phyloP scores from a whole-genome alignment of 2,797 vertebrate genomes.

The Denticeps clupeoides region DNA sequence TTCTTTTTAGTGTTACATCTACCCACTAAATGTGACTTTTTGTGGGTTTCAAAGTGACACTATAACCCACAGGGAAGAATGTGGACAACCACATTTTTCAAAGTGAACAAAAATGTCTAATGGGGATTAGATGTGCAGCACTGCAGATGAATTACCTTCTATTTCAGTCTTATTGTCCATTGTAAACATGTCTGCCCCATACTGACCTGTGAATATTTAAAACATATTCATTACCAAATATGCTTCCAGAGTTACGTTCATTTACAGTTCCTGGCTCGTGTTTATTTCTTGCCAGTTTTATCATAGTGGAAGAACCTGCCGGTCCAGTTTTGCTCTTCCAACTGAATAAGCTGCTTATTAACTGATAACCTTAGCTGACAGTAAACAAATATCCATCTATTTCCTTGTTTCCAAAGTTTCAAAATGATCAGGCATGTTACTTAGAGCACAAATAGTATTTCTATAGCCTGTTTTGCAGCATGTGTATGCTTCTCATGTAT shows the following conservation, averaged over 20 bases:
- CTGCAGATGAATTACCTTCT: constrained; percentile 27
- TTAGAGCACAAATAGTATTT: no score
- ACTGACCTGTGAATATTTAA: constrained; percentile 51
- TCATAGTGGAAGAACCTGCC: constrained; percentile 19
- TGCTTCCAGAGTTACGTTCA: neutral
- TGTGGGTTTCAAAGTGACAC: no score
- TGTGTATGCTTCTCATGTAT: neutral
- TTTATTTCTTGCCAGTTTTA: constrained; percentile 1
- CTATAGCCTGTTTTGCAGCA: neutral
- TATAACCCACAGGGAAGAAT: no score
- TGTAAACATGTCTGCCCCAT: constrained; percentile 60
- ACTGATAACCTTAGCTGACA: neutral
- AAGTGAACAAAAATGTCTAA: neutral
- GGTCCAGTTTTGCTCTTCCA: constrained; percentile 13
- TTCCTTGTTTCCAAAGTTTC: neutral
- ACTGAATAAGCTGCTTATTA: neutral
- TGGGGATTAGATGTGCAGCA: neutral
- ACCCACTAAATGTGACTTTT: no score
- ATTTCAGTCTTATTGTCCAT: constrained; percentile 74
- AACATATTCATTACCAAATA: neutral
- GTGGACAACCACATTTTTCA: no score
- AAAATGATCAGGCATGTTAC: no score
- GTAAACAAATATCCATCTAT: neutral
- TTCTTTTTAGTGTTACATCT: no score
- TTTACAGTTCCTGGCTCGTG: neutral